These are phyloP conservation scores for Limnephilus lunatus DNA, from an alignment of 2,888 invertebrate genomes.

Conservation along the genomic window DNA sequence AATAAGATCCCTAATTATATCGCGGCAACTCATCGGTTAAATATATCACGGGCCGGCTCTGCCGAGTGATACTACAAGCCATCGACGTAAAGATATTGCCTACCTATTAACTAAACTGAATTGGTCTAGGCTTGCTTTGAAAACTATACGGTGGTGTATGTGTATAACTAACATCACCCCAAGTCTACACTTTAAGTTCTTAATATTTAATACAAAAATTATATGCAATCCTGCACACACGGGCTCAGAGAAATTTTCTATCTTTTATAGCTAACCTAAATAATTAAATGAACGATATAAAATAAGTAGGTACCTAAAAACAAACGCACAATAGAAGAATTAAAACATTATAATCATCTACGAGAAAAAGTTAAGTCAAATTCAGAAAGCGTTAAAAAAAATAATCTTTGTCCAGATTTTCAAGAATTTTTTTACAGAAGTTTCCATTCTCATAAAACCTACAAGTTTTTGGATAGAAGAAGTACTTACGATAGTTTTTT, in stretches of 20 bases:
- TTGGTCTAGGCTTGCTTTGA: background rate
- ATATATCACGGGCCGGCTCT: conserved; percentile 39
- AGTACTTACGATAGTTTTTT: no score
- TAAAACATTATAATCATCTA: background rate
- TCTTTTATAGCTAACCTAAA: background rate
- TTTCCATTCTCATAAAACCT: no score
- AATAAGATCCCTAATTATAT: conserved; percentile 39
- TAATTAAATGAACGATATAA: background rate
- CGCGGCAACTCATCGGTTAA: conserved; percentile 45
- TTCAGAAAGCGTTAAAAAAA: no score
- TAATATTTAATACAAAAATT: no score
- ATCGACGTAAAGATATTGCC: background rate
- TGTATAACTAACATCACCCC: background rate
- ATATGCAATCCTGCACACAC: background rate
- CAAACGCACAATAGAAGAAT: no score
- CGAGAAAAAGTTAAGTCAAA: background rate
- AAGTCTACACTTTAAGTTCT: no score
- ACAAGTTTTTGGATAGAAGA: no score
- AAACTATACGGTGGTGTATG: background rate
- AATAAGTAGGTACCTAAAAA: background rate
- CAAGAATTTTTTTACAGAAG: no score
- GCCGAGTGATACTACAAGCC: background rate
- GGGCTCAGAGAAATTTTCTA: background rate
- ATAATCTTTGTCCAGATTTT: no score
- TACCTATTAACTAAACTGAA: background rate